These are phyloP conservation scores for Ormia ochracea DNA, from an alignment of 2,888 invertebrate species.

Conservation along the genomic window DNA sequence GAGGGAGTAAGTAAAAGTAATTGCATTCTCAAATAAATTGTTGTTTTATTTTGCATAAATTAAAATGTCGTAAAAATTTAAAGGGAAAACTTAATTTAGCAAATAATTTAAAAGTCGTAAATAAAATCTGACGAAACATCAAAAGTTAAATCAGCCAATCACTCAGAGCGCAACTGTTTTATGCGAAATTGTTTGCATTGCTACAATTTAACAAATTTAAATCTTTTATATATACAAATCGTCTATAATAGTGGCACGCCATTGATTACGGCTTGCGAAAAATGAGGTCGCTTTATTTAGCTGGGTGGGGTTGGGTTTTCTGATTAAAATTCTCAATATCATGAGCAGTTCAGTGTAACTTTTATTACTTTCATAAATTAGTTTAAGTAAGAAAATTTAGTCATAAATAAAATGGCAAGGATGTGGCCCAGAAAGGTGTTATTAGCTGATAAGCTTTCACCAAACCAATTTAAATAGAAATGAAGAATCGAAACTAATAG, in stretches of 20 bases:
- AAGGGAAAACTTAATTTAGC: constrained; percentile 55
- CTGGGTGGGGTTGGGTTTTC: background rate
- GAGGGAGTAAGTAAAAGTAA: constrained; percentile 47
- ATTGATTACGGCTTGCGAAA: background rate
- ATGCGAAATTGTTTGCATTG: background rate
- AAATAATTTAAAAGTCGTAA: constrained; percentile 57
- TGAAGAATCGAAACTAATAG: no score
- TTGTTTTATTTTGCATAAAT: constrained; percentile 58
- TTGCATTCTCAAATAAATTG: constrained; percentile 27
- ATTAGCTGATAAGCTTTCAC: no score
- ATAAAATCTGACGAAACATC: constrained; percentile 29
- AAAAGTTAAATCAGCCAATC: constrained; percentile 18
- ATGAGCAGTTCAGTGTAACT: background rate
- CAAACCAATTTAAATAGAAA: no score
- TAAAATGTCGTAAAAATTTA: constrained; percentile 62
- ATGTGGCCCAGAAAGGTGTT: background rate
- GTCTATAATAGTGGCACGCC: background rate
- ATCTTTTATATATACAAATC: constrained; percentile 5
- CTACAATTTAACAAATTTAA: background rate
- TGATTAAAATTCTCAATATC: background rate
- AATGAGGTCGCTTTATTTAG: background rate
- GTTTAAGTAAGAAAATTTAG: background rate
- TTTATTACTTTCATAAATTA: background rate
- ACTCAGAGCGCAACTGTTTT: background rate
- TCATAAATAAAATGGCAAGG: background rate